These are phyloP conservation scores for Cryptus armator DNA, from an alignment of 2,888 invertebrate genomes.

Conservation along the genomic window DNA sequence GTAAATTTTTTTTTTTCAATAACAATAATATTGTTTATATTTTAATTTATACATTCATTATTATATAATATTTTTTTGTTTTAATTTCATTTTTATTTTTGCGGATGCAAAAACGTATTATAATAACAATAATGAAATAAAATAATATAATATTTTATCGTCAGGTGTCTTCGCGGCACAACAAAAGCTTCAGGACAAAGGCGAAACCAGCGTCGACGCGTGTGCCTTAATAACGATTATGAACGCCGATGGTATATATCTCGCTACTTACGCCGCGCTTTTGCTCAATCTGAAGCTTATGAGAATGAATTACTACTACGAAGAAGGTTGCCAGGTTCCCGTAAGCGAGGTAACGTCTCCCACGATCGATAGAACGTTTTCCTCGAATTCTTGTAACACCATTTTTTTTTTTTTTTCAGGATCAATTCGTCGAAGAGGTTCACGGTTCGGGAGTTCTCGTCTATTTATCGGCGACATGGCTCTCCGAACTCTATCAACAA, in stretches of 20 bases:
- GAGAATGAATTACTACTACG: slow-evolving; percentile 90
- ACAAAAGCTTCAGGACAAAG: slow-evolving; percentile 81
- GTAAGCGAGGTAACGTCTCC: slow-evolving; percentile 85
- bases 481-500: slow-evolving; percentile 96
- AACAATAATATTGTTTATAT: slow-evolving; percentile 84
- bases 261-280: slow-evolving; percentile 95
- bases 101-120: too few relatives aligned
- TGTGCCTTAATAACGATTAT: slow-evolving; percentile 91
- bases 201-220: slow-evolving; percentile 76
- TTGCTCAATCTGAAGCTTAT: slow-evolving; percentile 93
- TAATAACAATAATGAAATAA: too few relatives aligned
- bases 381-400: neutral
- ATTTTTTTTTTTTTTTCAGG: slow-evolving; percentile 85
- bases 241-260: slow-evolving; percentile 97
- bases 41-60: too few relatives aligned
- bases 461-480: slow-evolving; percentile 97
- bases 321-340: slow-evolving; percentile 84
- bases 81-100: too few relatives aligned
- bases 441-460: slow-evolving; percentile 97
- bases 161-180: slow-evolving; percentile 81
- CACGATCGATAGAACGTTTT: neutral
- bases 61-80: neutral
- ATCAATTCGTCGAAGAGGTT: slow-evolving; percentile 96
- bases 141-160: neutral
- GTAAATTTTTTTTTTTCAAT: neutral